phyloP scores from a whole-genome alignment of 1,140 invertebrate species.

The Bradysia coprophila region DNA sequence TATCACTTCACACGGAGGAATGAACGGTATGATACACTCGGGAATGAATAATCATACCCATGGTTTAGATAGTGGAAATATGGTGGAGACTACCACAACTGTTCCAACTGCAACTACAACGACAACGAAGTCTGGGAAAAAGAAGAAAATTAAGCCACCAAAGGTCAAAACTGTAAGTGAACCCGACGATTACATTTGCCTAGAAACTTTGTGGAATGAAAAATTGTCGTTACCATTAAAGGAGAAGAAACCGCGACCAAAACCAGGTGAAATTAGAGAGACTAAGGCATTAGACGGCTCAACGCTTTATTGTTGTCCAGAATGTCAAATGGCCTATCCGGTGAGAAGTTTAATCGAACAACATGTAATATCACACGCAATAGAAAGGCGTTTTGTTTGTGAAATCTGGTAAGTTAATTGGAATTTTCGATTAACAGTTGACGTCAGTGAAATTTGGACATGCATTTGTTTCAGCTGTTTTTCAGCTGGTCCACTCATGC shows the following conservation, averaged over 20 bases:
- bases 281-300: constrained; percentile 67
- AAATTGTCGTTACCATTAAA: constrained; percentile 6
- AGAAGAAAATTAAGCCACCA: constrained; percentile 63
- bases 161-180: constrained; percentile 40
- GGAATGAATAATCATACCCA: neutral
- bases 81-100: neutral
- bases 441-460: too few relatives aligned
- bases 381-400: constrained; percentile 61
- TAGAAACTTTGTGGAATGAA: neutral
- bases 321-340: constrained; percentile 74
- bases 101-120: constrained; percentile 3
- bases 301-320: constrained; percentile 66
- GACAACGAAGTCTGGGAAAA: constrained; percentile 44
- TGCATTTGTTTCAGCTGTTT: too few relatives aligned
- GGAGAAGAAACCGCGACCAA: constrained; percentile 43
- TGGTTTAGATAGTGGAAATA: neutral
- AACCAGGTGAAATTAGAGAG: constrained; percentile 63
- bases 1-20: neutral
- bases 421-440: too few relatives aligned
- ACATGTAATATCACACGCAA: constrained; percentile 63
- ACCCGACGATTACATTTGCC: neutral
- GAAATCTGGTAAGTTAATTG: too few relatives aligned
- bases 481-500: too few relatives aligned
- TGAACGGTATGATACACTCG: too few relatives aligned
- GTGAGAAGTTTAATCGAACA: constrained; percentile 64